phyloP scores from a whole-genome alignment of 2,113 vertebrate species.

The Centropus unirufus region DNA sequence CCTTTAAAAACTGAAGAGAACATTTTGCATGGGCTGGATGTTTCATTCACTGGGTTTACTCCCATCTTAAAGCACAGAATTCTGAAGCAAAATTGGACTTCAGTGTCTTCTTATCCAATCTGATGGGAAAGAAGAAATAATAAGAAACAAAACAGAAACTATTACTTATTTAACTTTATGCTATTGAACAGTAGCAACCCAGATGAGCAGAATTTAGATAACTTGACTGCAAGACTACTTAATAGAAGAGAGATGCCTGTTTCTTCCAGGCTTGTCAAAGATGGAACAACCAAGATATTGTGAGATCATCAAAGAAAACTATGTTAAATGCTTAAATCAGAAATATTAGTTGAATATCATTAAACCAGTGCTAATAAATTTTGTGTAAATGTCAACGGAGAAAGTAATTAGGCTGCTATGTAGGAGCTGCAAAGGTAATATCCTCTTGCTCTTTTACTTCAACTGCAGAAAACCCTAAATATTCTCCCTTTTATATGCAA shows the following conservation, averaged over 20 bases:
- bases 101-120: background rate
- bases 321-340: background rate
- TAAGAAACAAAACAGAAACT: fast-evolving
- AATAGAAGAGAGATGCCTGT: background rate
- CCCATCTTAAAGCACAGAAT: background rate
- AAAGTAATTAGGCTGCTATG: background rate
- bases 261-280: background rate
- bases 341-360: background rate
- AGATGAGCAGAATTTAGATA: background rate
- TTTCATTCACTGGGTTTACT: background rate
- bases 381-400: background rate
- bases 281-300: background rate
- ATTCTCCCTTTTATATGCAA: background rate
- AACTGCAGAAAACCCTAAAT: background rate
- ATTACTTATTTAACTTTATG: background rate
- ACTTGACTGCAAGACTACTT: background rate
- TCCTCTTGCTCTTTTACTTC: background rate
- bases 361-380: background rate
- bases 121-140: background rate
- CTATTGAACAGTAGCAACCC: background rate
- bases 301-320: background rate
- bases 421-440: background rate
- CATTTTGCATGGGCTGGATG: background rate
- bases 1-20: background rate
- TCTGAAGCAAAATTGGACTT: background rate